These are phyloP conservation scores for Discoglossus pictus DNA, from an alignment of 2,797 vertebrate species.

Conservation along the genomic window DNA sequence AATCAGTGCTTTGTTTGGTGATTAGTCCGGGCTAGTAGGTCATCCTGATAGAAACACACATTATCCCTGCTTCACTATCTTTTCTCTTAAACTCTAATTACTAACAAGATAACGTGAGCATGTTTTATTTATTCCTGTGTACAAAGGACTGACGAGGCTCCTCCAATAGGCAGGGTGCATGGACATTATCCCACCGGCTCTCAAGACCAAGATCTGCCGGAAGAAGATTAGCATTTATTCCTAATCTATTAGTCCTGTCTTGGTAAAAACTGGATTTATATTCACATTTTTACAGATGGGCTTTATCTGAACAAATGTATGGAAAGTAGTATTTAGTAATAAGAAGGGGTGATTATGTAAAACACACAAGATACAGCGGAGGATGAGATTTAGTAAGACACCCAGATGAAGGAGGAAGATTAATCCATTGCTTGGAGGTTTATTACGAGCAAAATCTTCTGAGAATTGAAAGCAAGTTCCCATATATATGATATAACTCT, in stretches of 20 bases:
- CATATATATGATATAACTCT: not conserved
- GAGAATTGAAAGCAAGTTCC: not conserved
- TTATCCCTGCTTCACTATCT: too few species aligned
- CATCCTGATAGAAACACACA: too few species aligned
- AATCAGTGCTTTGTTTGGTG: too few species aligned
- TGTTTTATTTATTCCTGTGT: too few species aligned
- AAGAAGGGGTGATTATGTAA: conserved; percentile 4
- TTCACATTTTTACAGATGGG: not conserved
- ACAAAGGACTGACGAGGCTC: too few species aligned
- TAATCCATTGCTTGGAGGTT: not conserved
- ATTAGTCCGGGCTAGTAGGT: too few species aligned
- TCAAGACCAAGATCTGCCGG: conserved; percentile 9
- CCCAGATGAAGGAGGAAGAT: conserved; percentile 8
- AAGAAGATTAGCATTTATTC: conserved; percentile 26
- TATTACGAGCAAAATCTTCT: not conserved
- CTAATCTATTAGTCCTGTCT: conserved; percentile 18
- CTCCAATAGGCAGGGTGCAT: not conserved
- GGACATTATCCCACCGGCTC: not conserved
- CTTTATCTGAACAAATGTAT: not conserved
- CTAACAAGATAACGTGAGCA: too few species aligned
- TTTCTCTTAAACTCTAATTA: too few species aligned
- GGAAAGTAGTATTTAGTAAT: conserved; percentile 1
- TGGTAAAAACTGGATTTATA: conserved; percentile 18
- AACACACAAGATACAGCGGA: not conserved
- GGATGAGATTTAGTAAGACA: not conserved